Base-by-base conservation (phyloP, 2,888 invertebrate genomes). In the Tipula unca region DNA sequence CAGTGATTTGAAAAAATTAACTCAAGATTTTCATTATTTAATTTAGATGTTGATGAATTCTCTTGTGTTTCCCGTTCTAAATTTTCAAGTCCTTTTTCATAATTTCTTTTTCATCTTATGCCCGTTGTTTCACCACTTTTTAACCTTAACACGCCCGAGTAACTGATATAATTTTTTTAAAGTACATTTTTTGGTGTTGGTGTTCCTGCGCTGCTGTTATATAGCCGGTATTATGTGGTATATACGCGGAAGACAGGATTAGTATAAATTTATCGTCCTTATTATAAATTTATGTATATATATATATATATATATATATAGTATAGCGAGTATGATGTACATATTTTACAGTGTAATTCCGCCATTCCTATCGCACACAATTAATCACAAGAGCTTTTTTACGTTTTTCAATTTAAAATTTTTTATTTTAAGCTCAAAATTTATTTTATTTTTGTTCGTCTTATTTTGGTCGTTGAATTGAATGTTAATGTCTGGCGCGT, bases 1-100 rank as follows among this genome's bases (percentile, higher is more conserved):
- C 69, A 69, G 69, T 69, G 69, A 69, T 69, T 69, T 69, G 69
- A 10, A 69, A 69, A 69, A 69, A 69, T 69, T 69, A 69, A 69
- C 69, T 69, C 13, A 69, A 69, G 69, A 69, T 69, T 69, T 69
- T 13, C 69, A 25, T 69, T 69, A 69, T 69, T 69, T 69, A 69
- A 69, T 69, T 69, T 69, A 69, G 69, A 69, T 69, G 25, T 25
- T 69, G 69, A 69, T 69, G 69, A 69, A 69, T 69, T 69, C 10
- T 25, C 69, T 25, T 69, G 25, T 25, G 10, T 69, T 69, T 69
- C 25, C 69, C 69, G 25, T 69, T 69, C 48, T 69, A 20, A 69
- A 25, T 13, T 25, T 69, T 69, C 25, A 25, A 6, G 69, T 69
- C 69, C 69, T 10, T 25, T 69, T 69, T 69, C 1, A n/a, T n/a